Percentiles rank a stretch among this genome's conserved stretches.
Evolutionary conservation across 2,113 vertebrate species (phyloP).

Genomic region (Apteryx owenii): DNA sequence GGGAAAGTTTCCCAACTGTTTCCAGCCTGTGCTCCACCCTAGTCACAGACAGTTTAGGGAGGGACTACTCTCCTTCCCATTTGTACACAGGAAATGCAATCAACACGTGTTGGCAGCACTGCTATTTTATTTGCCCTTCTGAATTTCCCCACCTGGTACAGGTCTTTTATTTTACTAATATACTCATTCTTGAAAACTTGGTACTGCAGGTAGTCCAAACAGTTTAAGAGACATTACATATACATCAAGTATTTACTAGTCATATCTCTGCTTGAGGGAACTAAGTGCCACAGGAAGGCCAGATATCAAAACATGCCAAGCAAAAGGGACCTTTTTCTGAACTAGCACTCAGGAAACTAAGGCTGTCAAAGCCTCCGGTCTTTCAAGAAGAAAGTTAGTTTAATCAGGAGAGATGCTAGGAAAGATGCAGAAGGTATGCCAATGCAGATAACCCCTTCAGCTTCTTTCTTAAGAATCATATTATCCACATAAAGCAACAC

Average conservation of each 20-base stretch:
- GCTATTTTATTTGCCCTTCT: not conserved
- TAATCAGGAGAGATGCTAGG: not conserved
- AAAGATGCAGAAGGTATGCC: not conserved
- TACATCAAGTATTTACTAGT: not conserved
- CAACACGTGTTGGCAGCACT: rapidly evolving
- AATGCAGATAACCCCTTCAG: not conserved
- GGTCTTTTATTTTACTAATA: not conserved
- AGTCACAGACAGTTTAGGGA: not conserved
- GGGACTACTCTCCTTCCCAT: not conserved
- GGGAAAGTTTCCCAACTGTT: not conserved
- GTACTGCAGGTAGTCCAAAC: not conserved
- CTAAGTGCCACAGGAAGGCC: not conserved
- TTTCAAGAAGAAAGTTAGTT: not conserved
- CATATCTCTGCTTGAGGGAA: not conserved
- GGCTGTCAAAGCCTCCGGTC: not conserved
- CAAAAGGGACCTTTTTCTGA: not conserved
- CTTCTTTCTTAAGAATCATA: not conserved
- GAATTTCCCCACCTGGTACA: not conserved
- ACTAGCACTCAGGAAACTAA: not conserved
- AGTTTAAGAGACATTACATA: not conserved
- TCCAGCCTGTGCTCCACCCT: not conserved
- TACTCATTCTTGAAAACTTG: not conserved
- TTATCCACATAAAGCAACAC: not conserved
- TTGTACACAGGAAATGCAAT: not conserved
- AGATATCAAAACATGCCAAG: not conserved